These are phyloP conservation scores for Drosophila crucigera DNA, from an alignment of 2,888 invertebrate species.

Conservation along the genomic window DNA sequence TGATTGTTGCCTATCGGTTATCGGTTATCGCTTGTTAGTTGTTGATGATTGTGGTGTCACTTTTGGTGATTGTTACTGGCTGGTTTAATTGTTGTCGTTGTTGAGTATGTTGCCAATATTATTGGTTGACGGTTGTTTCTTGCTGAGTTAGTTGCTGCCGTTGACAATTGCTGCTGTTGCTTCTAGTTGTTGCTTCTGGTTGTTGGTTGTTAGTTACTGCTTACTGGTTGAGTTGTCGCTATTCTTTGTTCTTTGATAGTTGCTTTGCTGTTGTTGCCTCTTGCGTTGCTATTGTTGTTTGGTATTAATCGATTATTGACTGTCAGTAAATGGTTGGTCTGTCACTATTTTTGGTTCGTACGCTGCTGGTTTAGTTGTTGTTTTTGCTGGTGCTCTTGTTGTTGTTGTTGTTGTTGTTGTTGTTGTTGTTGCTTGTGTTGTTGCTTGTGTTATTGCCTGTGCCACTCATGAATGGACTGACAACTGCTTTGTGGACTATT, in stretches of 20 bases:
- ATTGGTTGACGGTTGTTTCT: neutral
- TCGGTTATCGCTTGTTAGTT: neutral
- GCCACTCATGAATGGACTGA: conserved; percentile 16
- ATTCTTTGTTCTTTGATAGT: neutral
- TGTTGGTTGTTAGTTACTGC: neutral
- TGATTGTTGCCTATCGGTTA: conserved; percentile 1
- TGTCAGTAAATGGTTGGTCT: neutral
- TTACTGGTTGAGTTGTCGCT: neutral
- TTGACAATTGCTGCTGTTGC: neutral
- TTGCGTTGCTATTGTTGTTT: neutral
- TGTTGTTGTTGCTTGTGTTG: conserved; percentile 4
- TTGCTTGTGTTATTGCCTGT: neutral
- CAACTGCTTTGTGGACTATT: conserved; percentile 45
- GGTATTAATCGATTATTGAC: neutral
- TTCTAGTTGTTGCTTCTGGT: conserved; percentile 1
- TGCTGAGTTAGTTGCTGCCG: neutral
- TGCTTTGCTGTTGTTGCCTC: neutral
- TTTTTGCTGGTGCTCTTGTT: conserved; percentile 2
- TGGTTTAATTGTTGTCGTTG: conserved; percentile 1
- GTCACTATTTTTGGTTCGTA: neutral
- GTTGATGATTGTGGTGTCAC: neutral
- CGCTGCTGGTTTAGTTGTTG: conserved; percentile 3
- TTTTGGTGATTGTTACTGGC: neutral
- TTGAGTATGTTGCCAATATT: neutral
- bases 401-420: conserved; percentile 2